These are phyloP conservation scores for Hypomesus transpacificus DNA, from an alignment of 2,113 vertebrate genomes.

Conservation along the genomic window DNA sequence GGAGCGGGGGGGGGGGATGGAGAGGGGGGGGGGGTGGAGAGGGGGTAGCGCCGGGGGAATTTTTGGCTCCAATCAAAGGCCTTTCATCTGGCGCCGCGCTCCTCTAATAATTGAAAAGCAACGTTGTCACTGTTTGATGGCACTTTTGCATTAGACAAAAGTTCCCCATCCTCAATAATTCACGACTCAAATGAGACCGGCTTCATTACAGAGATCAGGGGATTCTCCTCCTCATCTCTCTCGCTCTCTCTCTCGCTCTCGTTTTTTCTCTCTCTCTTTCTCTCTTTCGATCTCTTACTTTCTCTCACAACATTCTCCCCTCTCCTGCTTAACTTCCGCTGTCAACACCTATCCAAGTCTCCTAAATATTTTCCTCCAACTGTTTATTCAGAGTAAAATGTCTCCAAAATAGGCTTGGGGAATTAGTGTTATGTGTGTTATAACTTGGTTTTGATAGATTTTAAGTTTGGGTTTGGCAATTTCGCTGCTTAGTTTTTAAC, in stretches of 20 bases:
- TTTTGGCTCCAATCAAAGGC: constrained; percentile 30
- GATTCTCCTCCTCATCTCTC: constrained; percentile 15
- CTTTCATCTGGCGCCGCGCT: constrained; percentile 37
- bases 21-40: background rate
- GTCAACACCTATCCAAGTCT: background rate
- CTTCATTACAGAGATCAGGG: constrained; percentile 43
- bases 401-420: background rate
- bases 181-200: constrained; percentile 33
- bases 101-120: constrained; percentile 40
- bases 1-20: background rate
- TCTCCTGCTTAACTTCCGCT: background rate
- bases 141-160: constrained; percentile 34
- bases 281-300: background rate
- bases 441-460: no score
- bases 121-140: constrained; percentile 37
- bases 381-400: no score
- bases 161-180: constrained; percentile 49
- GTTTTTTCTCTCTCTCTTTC: background rate
- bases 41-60: constrained; percentile 16
- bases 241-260: background rate
- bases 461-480: no score
- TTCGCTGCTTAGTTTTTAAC: no score
- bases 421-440: background rate
- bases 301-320: constrained; percentile 11
- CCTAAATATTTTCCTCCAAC: no score